Conservation (phyloP, 2,113 vertebrate genomes). For the Phoenicopterus ruber region DNA sequence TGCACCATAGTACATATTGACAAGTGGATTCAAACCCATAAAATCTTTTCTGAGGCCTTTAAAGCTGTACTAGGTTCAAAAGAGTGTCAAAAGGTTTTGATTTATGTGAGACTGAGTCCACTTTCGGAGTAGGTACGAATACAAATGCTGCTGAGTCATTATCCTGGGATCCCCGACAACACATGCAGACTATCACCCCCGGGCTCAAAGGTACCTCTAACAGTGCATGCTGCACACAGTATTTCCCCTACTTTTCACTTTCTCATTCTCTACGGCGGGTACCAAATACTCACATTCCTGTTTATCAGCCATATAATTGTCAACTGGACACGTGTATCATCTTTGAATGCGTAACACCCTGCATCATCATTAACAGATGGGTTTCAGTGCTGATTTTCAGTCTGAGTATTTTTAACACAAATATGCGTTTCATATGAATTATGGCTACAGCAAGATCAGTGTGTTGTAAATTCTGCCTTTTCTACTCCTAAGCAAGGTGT, state of each 20-base stretch:
- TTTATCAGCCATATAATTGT: neutral
- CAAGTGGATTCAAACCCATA: neutral
- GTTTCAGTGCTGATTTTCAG: neutral
- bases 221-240: neutral
- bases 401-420: neutral
- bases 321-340: neutral
- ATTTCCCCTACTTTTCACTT: neutral
- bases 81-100: neutral
- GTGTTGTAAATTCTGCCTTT: neutral
- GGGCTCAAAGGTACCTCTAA: neutral
- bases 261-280: neutral
- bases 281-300: neutral
- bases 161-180: neutral
- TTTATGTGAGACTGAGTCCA: neutral
- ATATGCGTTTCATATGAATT: neutral
- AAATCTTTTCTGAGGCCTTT: neutral
- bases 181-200: neutral
- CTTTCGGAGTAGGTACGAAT: neutral
- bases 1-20: neutral
- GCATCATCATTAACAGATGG: neutral
- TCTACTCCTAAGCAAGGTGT: neutral
- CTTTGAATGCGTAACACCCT: neutral
- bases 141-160: neutral
- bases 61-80: neutral
- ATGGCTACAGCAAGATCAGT: neutral